These are phyloP conservation scores for Cyanoliseus patagonus DNA, from an alignment of 2,113 vertebrate genomes.

Conservation along the genomic window DNA sequence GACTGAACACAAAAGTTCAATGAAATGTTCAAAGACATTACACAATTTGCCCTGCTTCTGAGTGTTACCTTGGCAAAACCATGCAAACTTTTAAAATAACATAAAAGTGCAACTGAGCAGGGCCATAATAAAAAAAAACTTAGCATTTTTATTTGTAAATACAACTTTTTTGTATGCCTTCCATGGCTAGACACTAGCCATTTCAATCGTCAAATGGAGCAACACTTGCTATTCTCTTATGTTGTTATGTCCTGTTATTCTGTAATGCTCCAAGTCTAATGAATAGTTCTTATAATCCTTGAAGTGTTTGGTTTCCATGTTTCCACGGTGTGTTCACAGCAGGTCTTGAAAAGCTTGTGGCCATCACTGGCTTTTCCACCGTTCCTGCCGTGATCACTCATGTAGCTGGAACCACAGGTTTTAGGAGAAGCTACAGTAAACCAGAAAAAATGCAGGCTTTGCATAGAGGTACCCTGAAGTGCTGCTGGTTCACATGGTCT, in stretches of 20 bases:
- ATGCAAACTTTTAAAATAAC: not conserved
- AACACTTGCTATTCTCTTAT: not conserved
- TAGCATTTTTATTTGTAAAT: not conserved
- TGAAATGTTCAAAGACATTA: not conserved
- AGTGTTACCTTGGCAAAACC: not conserved
- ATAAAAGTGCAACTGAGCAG: not conserved
- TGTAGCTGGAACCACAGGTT: not conserved
- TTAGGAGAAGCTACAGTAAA: not conserved
- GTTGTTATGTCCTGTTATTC: not conserved
- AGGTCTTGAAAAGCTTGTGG: not conserved
- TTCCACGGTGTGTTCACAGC: not conserved
- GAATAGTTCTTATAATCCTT: not conserved
- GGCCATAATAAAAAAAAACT: not conserved
- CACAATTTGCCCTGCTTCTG: not conserved
- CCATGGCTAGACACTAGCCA: not conserved
- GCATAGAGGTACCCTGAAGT: not conserved
- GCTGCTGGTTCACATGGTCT: rapidly evolving
- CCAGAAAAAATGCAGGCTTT: not conserved
- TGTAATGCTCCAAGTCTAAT: not conserved
- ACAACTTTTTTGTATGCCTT: not conserved
- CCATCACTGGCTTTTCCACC: not conserved
- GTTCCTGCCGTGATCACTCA: not conserved
- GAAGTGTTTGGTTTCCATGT: not conserved
- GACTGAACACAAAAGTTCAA: not conserved
- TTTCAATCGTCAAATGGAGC: not conserved